Evolutionary conservation across 1,140 invertebrate species (phyloP).

Genomic region (Potamilus streckersoni): DNA sequence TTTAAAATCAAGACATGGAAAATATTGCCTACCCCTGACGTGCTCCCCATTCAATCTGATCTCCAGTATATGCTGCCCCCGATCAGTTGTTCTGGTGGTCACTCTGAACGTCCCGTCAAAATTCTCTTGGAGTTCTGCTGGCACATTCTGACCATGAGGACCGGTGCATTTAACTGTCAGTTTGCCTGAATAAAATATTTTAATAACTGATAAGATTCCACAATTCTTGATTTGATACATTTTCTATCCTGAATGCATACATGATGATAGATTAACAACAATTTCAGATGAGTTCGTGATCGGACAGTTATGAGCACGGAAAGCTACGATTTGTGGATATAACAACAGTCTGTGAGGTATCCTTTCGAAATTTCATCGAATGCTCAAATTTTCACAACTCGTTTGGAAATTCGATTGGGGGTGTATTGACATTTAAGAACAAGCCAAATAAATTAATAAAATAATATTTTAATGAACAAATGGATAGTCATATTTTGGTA

Average conservation of each 20-base stretch:
- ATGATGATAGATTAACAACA: background rate
- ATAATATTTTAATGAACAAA: too few species aligned
- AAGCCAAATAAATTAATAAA: too few species aligned
- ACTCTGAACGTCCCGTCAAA: slow-evolving; percentile 97
- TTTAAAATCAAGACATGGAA: background rate
- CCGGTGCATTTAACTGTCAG: slow-evolving; percentile 96
- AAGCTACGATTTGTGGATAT: background rate
- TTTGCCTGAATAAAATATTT: slow-evolving; percentile 76
- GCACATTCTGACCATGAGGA: slow-evolving; percentile 80
- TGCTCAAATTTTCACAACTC: too few species aligned
- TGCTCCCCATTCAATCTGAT: slow-evolving; percentile 90
- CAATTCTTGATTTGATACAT: background rate
- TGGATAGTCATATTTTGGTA: too few species aligned
- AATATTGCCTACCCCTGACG: slow-evolving; percentile 63
- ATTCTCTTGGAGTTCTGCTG: slow-evolving; percentile 97
- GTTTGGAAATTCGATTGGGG: too few species aligned
- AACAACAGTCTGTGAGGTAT: too few species aligned
- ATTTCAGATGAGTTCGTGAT: background rate
- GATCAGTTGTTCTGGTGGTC: slow-evolving; percentile 94
- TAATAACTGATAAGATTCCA: background rate
- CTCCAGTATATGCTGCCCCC: slow-evolving; percentile 90
- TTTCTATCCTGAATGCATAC: background rate
- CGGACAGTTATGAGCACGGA: background rate
- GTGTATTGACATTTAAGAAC: too few species aligned
- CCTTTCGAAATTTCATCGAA: too few species aligned